Conservation (phyloP, 1,140 invertebrate genomes). For the Calephelis nemesis region DNA sequence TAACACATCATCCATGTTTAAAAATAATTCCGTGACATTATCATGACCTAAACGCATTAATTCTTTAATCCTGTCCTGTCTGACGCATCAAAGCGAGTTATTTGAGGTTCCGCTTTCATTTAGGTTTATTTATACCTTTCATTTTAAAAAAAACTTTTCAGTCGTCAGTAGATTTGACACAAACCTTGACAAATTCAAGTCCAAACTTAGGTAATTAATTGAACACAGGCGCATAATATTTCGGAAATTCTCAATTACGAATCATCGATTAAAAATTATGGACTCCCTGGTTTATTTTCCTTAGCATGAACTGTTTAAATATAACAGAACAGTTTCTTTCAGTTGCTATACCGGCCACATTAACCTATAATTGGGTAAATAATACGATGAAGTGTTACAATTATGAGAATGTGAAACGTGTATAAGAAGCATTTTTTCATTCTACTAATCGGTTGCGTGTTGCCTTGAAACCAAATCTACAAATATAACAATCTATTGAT, state of each 20-base stretch:
- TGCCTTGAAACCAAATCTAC: too few relatives aligned
- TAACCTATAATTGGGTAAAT: conserved; percentile 71
- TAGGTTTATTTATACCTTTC: too few relatives aligned
- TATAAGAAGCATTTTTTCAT: conserved; percentile 52
- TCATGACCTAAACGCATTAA: conserved; percentile 15
- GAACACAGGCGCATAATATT: too few relatives aligned
- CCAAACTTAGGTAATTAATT: too few relatives aligned
- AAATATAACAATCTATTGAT: too few relatives aligned
- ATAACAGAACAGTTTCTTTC: conserved; percentile 62
- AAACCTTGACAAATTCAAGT: too few relatives aligned
- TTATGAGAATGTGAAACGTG: conserved; percentile 59
- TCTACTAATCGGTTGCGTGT: too few relatives aligned
- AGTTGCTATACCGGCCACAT: conserved; percentile 51
- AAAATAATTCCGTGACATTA: conserved; percentile 29
- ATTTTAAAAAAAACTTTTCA: too few relatives aligned
- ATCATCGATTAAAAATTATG: not conserved
- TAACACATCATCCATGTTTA: conserved; percentile 42
- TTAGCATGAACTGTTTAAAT: conserved; percentile 44
- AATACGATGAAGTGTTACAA: conserved; percentile 72
- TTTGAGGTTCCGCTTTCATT: not conserved
- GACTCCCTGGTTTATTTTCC: conserved; percentile 20
- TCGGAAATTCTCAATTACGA: too few relatives aligned
- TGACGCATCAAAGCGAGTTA: not conserved
- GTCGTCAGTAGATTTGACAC: too few relatives aligned
- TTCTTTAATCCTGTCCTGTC: conserved; percentile 15